Evolutionary conservation across 2,113 vertebrate genomes (phyloP).

Genomic region (Lethenteron reissneri): DNA sequence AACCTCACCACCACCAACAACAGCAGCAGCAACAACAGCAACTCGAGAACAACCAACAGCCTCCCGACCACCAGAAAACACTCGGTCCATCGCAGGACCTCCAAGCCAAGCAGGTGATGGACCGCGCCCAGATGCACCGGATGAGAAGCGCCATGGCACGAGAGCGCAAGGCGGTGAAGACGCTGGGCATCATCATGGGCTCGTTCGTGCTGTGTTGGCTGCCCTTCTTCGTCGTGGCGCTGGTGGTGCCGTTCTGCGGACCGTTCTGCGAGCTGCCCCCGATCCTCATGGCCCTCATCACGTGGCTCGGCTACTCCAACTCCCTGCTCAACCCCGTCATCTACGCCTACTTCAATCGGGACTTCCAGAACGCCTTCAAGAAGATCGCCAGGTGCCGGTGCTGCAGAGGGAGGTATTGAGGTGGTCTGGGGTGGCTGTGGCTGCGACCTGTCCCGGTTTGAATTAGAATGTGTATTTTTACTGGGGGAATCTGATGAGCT

Average conservation of each 20-base stretch:
- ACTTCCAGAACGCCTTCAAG: constrained; percentile 95
- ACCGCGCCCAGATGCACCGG: not conserved
- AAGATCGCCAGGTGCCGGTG: constrained; percentile 88
- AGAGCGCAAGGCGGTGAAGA: constrained; percentile 90
- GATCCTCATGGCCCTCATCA: constrained; percentile 58
- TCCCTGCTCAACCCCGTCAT: constrained; percentile 90
- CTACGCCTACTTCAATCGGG: constrained; percentile 96
- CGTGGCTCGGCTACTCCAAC: constrained; percentile 94
- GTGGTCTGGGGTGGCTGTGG: too few species aligned
- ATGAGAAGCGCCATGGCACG: constrained; percentile 61
- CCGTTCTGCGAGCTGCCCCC: constrained; percentile 62
- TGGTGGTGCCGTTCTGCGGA: constrained; percentile 72
- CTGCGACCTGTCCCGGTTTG: too few species aligned
- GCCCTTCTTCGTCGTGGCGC: constrained; percentile 85
- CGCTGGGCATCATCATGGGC: constrained; percentile 88
- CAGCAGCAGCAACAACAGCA: too few species aligned
- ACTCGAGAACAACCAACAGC: not conserved
- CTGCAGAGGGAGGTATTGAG: constrained; percentile 29
- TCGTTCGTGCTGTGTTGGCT: constrained; percentile 96
- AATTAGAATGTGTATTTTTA: too few species aligned
- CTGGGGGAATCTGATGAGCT: too few species aligned
- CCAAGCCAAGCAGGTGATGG: not conserved
- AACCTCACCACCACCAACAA: too few species aligned
- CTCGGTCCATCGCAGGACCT: not conserved
- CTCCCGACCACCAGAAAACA: not conserved